These are phyloP conservation scores for Drosophila lacertosa DNA, from an alignment of 1,140 invertebrate genomes.

Conservation along the genomic window DNA sequence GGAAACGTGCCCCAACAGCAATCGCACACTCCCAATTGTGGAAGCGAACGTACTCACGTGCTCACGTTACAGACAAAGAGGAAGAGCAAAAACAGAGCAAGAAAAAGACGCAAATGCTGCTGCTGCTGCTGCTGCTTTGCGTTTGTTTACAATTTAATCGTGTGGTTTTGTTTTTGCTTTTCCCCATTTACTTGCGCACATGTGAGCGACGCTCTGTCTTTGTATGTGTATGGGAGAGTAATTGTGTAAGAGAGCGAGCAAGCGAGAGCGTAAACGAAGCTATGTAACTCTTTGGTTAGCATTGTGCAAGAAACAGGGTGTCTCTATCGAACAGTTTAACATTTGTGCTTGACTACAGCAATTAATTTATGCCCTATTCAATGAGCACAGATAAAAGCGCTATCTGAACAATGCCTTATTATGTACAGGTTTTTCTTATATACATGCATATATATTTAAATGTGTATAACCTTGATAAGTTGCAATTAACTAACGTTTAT, in stretches of 20 bases:
- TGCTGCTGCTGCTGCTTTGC: conserved; percentile 29
- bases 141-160: conserved; percentile 73
- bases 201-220: conserved; percentile 46
- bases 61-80: conserved; percentile 61
- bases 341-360: conserved; percentile 24
- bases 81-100: conserved; percentile 44
- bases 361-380: conserved; percentile 26
- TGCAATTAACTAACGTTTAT: conserved; percentile 38
- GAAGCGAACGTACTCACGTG: conserved; percentile 66
- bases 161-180: conserved; percentile 64
- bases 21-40: conserved; percentile 41
- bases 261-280: conserved; percentile 12
- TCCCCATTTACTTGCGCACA: conserved; percentile 71
- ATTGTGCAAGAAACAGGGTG: conserved; percentile 72
- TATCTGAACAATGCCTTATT: conserved; percentile 29
- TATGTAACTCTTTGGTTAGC: conserved; percentile 58
- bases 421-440: conserved; percentile 4
- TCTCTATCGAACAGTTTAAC: conserved; percentile 24
- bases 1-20: conserved; percentile 2
- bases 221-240: conserved; percentile 25
- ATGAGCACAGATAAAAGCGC: conserved; percentile 31
- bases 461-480: conserved; percentile 4
- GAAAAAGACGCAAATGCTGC: conserved; percentile 38
- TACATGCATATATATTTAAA: not conserved
- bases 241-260: conserved; percentile 23